A percentile compares a stretch with the other conserved stretches of the same genome.
Conservation (phyloP, 2,888 invertebrate species). For the Germaria angustata region DNA sequence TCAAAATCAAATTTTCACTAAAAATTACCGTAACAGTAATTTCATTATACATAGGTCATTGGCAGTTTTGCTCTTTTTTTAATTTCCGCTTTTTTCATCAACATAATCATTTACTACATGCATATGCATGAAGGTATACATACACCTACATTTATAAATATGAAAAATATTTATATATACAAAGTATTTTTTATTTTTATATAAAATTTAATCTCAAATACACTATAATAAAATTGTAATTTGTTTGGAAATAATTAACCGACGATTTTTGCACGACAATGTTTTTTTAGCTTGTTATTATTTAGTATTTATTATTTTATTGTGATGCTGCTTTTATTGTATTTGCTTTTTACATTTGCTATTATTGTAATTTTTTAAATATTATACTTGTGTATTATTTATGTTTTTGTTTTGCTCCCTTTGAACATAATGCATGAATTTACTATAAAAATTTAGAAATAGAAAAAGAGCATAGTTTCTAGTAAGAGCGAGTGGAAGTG, state of each 20-base stretch:
- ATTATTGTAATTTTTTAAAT: conserved; percentile 18
- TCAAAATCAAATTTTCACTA: background rate
- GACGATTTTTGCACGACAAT: too few relatives aligned
- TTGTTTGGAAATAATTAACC: conserved; percentile 9
- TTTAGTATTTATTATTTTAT: conserved; percentile 12
- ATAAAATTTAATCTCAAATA: conserved; percentile 12
- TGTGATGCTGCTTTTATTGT: conserved; percentile 30
- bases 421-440: conserved; percentile 18
- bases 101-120: background rate
- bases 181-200: conserved; percentile 7
- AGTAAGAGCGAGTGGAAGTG: background rate
- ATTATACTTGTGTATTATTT: conserved; percentile 29
- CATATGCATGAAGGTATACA: too few relatives aligned
- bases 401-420: conserved; percentile 61
- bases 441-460: background rate
- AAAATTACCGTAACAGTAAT: conserved; percentile 5
- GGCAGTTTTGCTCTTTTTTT: background rate
- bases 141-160: background rate
- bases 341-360: conserved; percentile 18
- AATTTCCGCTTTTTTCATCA: background rate
- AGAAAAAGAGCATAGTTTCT: conserved; percentile 6
- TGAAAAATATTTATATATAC: background rate
- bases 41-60: conserved; percentile 21
- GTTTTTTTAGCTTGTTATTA: too few relatives aligned
- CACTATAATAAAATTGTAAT: conserved; percentile 44